Percentiles rank a stretch among this genome's conserved stretches.
Evolutionary conservation across 2,113 vertebrate genomes (phyloP).

Genomic region (Python bivittatus): DNA sequence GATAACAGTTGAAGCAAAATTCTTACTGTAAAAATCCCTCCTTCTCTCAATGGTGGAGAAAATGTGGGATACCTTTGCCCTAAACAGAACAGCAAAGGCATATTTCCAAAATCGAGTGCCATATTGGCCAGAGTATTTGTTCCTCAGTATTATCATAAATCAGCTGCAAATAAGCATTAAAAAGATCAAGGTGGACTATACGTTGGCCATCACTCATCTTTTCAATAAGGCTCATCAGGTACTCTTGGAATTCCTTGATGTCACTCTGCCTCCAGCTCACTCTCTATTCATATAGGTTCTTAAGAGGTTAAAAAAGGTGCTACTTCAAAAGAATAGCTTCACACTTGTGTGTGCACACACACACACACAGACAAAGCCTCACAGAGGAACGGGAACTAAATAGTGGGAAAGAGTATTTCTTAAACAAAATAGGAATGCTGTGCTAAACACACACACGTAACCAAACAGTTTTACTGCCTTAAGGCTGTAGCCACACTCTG

Average conservation of each 20-base stretch:
- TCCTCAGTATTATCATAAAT: background rate
- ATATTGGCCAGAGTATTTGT: background rate
- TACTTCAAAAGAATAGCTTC: background rate
- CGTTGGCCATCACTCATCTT: background rate
- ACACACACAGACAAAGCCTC: background rate
- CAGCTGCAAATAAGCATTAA: background rate
- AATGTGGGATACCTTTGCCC: background rate
- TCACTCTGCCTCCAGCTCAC: background rate
- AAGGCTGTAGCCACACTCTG: constrained; percentile 26
- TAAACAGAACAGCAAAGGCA: background rate
- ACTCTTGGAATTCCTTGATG: background rate
- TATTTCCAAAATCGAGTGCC: background rate
- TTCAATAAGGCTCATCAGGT: background rate
- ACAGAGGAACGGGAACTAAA: constrained; percentile 4
- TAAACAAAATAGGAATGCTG: constrained; percentile 24
- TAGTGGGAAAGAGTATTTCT: background rate
- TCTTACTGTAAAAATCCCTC: background rate
- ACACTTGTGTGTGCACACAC: background rate
- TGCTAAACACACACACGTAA: constrained; percentile 30
- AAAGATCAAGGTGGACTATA: background rate
- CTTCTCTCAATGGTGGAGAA: background rate
- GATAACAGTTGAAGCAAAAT: no score
- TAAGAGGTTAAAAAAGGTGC: background rate
- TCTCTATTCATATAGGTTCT: background rate
- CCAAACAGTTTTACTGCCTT: constrained; percentile 50